Conservation (phyloP, 2,113 vertebrate genomes). For the Malurus alboscapulatus region DNA sequence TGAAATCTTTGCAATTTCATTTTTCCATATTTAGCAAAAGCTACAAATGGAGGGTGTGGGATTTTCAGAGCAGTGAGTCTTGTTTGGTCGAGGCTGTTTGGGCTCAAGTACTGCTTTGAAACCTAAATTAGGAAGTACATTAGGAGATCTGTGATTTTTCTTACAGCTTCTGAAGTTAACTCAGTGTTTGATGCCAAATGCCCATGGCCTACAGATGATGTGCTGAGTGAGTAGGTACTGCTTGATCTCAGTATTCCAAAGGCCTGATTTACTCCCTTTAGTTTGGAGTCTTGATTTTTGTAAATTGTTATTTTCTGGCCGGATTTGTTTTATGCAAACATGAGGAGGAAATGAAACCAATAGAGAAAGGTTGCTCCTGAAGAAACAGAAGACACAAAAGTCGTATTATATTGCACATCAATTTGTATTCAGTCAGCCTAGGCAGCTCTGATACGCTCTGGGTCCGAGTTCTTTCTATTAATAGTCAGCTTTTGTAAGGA, state of each 20-base stretch:
- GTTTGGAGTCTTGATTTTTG: background rate
- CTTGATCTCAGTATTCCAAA: slow-evolving; percentile 37
- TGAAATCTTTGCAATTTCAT: slow-evolving; percentile 37
- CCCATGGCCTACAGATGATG: background rate
- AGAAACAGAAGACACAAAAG: slow-evolving; percentile 16
- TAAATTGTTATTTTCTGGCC: background rate
- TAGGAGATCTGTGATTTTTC: slow-evolving; percentile 1
- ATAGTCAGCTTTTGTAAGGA: slow-evolving; percentile 5
- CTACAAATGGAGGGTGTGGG: slow-evolving; percentile 29
- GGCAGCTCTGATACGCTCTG: slow-evolving; percentile 8
- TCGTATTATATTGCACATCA: background rate
- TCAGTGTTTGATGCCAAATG: slow-evolving; percentile 12
- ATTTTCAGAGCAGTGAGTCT: slow-evolving; percentile 29
- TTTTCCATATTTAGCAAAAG: slow-evolving; percentile 46
- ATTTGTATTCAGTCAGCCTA: slow-evolving; percentile 33
- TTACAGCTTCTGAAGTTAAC: slow-evolving; percentile 45
- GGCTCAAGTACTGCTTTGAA: slow-evolving; percentile 45
- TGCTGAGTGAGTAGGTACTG: slow-evolving; percentile 12
- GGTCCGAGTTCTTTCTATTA: slow-evolving; percentile 4
- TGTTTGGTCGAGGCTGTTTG: slow-evolving; percentile 5
- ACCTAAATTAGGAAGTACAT: slow-evolving; percentile 38
- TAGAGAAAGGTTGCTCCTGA: background rate
- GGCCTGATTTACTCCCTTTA: background rate
- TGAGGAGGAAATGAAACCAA: background rate
- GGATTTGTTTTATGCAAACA: background rate